phyloP scores from a whole-genome alignment of 2,113 vertebrate species.

The Nesoenas mayeri region DNA sequence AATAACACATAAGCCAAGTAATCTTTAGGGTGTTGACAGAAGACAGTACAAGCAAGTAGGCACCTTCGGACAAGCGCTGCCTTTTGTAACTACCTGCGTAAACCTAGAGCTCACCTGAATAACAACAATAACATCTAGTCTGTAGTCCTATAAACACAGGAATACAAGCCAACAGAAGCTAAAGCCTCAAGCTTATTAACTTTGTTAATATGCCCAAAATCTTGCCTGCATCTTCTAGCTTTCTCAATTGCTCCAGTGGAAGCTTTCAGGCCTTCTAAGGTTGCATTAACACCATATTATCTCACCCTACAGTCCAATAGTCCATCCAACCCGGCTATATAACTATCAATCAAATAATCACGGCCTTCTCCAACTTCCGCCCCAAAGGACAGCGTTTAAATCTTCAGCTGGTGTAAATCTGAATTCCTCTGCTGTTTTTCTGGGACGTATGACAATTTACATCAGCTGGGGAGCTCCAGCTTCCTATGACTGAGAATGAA shows the following conservation, averaged over 20 bases:
- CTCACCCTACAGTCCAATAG: background rate
- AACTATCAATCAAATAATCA: background rate
- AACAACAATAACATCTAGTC: background rate
- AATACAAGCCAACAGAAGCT: background rate
- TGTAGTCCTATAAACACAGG: background rate
- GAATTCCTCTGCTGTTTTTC: background rate
- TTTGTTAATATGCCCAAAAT: background rate
- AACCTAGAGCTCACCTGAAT: background rate
- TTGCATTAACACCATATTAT: background rate
- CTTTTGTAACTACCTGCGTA: background rate
- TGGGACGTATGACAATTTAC: background rate
- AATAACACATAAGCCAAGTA: background rate
- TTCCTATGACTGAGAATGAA: background rate
- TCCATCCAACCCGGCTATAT: background rate
- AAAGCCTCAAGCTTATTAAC: background rate
- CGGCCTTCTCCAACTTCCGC: background rate
- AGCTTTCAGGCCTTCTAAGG: background rate
- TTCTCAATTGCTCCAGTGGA: background rate
- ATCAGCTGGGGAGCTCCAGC: background rate
- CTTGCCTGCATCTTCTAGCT: background rate
- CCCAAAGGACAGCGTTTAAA: background rate
- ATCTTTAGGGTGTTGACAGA: background rate
- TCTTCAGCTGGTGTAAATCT: background rate
- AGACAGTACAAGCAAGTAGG: rapidly evolving
- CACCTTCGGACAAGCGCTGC: background rate